Evolutionary conservation across 2,113 vertebrate genomes (phyloP).

Genomic region (Cinclus mexicanus): DNA sequence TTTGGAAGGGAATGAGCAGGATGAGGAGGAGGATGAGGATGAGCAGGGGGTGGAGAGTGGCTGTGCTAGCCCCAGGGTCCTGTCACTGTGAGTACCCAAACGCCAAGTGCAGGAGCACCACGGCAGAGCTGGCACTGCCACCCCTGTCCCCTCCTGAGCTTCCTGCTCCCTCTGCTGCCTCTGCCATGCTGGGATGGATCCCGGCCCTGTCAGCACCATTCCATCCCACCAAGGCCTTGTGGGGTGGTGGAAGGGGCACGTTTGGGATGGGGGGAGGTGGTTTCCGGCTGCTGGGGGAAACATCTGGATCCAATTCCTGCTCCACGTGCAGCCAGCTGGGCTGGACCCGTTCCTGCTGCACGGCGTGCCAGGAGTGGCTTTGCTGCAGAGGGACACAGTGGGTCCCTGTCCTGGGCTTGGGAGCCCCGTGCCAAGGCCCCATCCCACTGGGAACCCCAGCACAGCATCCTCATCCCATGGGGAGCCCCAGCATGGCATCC

Average conservation of each 20-base stretch:
- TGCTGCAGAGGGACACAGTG: background rate
- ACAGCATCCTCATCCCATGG: accelerated
- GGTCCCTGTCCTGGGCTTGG: background rate
- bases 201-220: accelerated
- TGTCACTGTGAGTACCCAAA: too few relatives aligned
- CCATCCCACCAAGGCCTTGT: accelerated
- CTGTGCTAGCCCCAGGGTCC: background rate
- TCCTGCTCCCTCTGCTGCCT: background rate
- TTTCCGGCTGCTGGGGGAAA: constrained; percentile 8
- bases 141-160: background rate
- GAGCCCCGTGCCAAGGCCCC: background rate
- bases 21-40: background rate
- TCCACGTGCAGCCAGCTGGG: background rate
- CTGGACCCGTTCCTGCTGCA: background rate
- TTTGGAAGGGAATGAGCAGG: background rate
- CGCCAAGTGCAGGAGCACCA: accelerated
- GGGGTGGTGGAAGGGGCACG: background rate
- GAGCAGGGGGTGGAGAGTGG: background rate
- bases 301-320: constrained; percentile 52
- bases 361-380: accelerated
- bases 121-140: background rate
- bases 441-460: background rate
- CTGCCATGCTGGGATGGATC: accelerated
- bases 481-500: background rate
- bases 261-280: background rate